Evolutionary conservation across 1,140 invertebrate genomes (phyloP).

Genomic region (Eumeta japonica): DNA sequence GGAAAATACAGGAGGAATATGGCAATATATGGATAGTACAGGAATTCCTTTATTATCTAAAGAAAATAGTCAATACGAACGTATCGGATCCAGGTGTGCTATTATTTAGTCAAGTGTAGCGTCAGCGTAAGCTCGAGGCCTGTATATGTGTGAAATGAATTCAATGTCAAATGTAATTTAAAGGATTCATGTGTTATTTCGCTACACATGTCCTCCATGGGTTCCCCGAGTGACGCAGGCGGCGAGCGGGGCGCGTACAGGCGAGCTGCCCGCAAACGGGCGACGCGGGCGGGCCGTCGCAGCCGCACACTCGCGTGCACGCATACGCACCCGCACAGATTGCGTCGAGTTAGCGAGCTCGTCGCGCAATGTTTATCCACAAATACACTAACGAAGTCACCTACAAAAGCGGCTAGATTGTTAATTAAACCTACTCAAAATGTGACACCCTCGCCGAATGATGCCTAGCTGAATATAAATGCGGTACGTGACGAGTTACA

Average conservation of each 20-base stretch:
- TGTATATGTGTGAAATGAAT: too few species aligned
- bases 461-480: slow-evolving; percentile 41
- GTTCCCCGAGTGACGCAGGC: too few species aligned
- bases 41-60: slow-evolving; percentile 53
- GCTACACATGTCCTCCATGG: too few species aligned
- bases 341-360: slow-evolving; percentile 26
- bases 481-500: slow-evolving; percentile 49
- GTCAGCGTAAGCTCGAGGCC: too few species aligned
- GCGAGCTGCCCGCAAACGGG: too few species aligned
- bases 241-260: slow-evolving; percentile 7
- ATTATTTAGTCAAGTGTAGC: too few species aligned
- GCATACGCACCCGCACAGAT: slow-evolving; percentile 24
- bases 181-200: too few species aligned
- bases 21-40: too few species aligned
- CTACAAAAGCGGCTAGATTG: slow-evolving; percentile 56
- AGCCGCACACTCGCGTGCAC: slow-evolving; percentile 15
- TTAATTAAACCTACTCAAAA: slow-evolving; percentile 57
- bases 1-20: too few species aligned
- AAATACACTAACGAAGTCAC: slow-evolving; percentile 58
- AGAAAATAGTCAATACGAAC: slow-evolving; percentile 56
- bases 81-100: too few species aligned
- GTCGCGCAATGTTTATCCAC: slow-evolving; percentile 45
- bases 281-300: too few species aligned
- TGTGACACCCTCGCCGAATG: slow-evolving; percentile 55
- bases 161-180: too few species aligned